phyloP scores from a whole-genome alignment of 1,140 invertebrate species.

The Carposina sasakii region DNA sequence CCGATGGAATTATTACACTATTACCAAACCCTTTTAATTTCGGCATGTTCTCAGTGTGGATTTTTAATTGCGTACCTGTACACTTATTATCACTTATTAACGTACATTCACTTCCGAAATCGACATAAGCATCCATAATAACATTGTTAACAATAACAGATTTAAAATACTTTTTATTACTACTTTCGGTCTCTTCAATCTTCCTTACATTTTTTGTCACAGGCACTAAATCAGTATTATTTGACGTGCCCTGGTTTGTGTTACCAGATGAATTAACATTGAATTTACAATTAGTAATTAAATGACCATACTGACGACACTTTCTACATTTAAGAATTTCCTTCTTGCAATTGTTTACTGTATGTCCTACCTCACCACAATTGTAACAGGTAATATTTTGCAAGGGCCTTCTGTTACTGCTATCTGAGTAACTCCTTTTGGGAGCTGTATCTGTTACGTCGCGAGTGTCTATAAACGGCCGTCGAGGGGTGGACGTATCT shows the following conservation, averaged over 20 bases:
- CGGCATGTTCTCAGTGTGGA: neutral
- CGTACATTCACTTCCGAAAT: conserved; percentile 7
- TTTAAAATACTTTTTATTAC: conserved; percentile 9
- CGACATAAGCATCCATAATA: neutral
- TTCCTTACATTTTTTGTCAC: conserved; percentile 1
- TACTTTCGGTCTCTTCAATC: neutral
- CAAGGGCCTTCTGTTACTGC: neutral
- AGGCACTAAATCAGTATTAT: too few relatives aligned
- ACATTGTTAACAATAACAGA: neutral
- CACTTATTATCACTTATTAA: neutral
- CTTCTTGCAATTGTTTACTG: conserved; percentile 3
- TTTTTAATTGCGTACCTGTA: neutral
- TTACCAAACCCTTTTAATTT: conserved; percentile 1
- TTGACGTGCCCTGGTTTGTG: neutral
- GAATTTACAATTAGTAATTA: neutral
- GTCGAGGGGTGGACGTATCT: neutral
- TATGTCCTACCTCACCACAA: conserved; percentile 10
- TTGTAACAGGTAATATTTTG: conserved; percentile 8
- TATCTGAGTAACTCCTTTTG: neutral
- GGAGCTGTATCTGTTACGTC: neutral
- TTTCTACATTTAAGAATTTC: conserved; percentile 4
- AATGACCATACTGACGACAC: conserved; percentile 8
- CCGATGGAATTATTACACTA: neutral
- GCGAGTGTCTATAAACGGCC: neutral
- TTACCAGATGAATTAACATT: neutral